phyloP scores from a whole-genome alignment of 2,888 invertebrate species.

The Aphodius granarius region DNA sequence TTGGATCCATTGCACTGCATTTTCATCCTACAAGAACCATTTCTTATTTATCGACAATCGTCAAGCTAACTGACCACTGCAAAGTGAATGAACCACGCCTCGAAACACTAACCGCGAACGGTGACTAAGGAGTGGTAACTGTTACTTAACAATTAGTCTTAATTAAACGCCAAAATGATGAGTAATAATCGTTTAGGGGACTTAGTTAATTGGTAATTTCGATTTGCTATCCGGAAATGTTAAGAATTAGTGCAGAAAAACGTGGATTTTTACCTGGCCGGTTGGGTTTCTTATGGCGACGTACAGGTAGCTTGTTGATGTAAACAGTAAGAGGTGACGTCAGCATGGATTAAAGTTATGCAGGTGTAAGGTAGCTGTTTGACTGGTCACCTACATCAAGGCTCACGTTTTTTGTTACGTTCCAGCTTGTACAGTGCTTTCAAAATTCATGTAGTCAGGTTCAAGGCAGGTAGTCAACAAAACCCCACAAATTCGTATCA shows the following conservation, averaged over 20 bases:
- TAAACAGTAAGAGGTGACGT: slow-evolving; percentile 25
- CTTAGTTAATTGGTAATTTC: neutral
- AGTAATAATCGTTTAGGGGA: slow-evolving; percentile 1
- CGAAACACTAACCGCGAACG: neutral
- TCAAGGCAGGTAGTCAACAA: no score
- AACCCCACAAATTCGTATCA: no score
- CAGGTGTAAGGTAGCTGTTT: slow-evolving; percentile 20
- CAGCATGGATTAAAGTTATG: slow-evolving; percentile 18
- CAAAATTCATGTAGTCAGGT: no score
- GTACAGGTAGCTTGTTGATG: slow-evolving; percentile 22
- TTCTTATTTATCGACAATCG: slow-evolving; percentile 11
- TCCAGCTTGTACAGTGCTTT: no score
- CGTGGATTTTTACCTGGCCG: slow-evolving; percentile 18
- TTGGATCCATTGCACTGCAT: slow-evolving; percentile 9
- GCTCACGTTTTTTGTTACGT: no score
- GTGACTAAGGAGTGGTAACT: slow-evolving; percentile 12
- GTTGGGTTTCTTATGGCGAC: slow-evolving; percentile 8
- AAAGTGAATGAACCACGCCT: slow-evolving; percentile 10
- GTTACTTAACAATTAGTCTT: slow-evolving; percentile 11
- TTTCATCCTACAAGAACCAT: slow-evolving; percentile 6
- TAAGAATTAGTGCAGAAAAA: neutral
- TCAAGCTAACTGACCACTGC: neutral
- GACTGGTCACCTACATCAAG: slow-evolving; percentile 17
- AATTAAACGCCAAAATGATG: neutral
- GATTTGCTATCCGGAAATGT: neutral